Conservation (phyloP, 2,797 vertebrate species). For the Parotocinclus haroldoi region DNA sequence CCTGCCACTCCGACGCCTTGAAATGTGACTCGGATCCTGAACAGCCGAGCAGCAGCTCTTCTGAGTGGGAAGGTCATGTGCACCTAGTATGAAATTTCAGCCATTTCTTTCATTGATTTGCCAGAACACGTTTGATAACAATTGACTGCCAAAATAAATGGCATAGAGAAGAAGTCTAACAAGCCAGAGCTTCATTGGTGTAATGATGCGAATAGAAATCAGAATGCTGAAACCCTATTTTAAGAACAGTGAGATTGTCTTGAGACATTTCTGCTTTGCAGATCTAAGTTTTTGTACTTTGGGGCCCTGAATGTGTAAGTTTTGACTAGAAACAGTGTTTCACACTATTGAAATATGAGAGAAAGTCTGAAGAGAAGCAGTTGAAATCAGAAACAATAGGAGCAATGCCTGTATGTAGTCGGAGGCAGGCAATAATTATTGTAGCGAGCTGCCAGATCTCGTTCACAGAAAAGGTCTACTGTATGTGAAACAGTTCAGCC, state of each 20-base stretch:
- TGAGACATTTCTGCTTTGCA: constrained; percentile 26
- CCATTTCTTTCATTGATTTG: not conserved
- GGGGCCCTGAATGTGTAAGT: constrained; percentile 31
- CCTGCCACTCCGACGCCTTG: constrained; percentile 64
- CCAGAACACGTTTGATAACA: not conserved
- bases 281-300: constrained; percentile 32
- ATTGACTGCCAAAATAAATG: not conserved
- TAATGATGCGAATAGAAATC: constrained; percentile 24
- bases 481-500: constrained; percentile 52
- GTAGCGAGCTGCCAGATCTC: constrained; percentile 27
- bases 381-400: constrained; percentile 8
- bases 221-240: constrained; percentile 33
- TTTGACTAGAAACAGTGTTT: constrained; percentile 32
- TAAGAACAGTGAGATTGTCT: constrained; percentile 37
- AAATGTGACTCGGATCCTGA: constrained; percentile 76
- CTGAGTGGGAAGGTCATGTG: constrained; percentile 90
- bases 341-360: constrained; percentile 19
- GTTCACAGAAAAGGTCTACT: constrained; percentile 58
- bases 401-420: not conserved
- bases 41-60: constrained; percentile 77
- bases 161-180: too few species aligned
- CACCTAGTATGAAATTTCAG: constrained; percentile 82
- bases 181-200: too few species aligned
- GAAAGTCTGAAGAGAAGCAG: constrained; percentile 13
- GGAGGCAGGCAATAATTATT: constrained; percentile 8